Conservation (phyloP, 2,888 invertebrate species). For the Cyclophora punctaria region DNA sequence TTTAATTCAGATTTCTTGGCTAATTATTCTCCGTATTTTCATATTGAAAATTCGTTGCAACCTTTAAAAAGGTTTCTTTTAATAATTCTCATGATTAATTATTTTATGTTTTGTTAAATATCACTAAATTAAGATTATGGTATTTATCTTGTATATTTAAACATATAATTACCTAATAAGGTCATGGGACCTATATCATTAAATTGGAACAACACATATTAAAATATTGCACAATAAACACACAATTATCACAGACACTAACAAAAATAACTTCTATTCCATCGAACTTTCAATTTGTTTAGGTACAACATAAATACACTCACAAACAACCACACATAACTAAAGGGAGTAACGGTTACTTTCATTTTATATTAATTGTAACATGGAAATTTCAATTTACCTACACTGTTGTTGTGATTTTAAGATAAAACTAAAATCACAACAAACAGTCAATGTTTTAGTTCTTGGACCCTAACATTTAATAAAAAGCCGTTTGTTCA, state of each 20-base stretch:
- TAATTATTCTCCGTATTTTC: too few species aligned
- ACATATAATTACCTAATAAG: not conserved
- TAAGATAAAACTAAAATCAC: slow-evolving; percentile 33
- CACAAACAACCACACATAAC: slow-evolving; percentile 4
- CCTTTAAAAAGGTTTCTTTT: not conserved
- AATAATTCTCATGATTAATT: too few species aligned
- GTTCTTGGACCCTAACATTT: slow-evolving; percentile 62
- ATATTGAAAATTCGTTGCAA: not conserved
- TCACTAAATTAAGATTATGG: slow-evolving; percentile 6
- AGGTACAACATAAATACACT: slow-evolving; percentile 10
- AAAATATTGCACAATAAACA: slow-evolving; percentile 20
- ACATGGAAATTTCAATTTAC: slow-evolving; percentile 16
- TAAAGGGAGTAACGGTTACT: not conserved
- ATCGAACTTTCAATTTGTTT: slow-evolving; percentile 3
- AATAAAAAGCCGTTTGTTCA: slow-evolving; percentile 70
- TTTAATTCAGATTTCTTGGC: too few species aligned
- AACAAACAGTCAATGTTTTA: slow-evolving; percentile 50
- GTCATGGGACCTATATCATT: not conserved
- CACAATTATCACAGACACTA: slow-evolving; percentile 22
- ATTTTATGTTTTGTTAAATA: too few species aligned
- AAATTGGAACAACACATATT: slow-evolving; percentile 11
- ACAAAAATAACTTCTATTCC: slow-evolving; percentile 4
- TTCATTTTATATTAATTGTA: too few species aligned
- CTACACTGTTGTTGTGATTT: slow-evolving; percentile 25
- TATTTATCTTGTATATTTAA: too few species aligned